Evolutionary conservation across 2,113 vertebrate genomes (phyloP).

Genomic region (Lutjanus erythropterus): DNA sequence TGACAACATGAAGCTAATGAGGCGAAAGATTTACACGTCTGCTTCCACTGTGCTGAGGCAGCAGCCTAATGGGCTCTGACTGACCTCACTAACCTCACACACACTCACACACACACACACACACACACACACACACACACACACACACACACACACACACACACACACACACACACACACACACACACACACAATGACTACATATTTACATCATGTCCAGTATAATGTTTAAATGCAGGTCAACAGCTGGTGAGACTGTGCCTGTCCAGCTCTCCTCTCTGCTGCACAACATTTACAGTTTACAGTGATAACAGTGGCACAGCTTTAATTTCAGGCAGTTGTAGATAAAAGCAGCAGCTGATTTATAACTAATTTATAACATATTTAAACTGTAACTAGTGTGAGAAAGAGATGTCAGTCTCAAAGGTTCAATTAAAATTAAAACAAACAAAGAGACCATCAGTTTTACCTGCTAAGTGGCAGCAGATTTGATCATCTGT

Average conservation of each 20-base stretch:
- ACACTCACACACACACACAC: slow-evolving; percentile 3
- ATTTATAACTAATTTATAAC: no score
- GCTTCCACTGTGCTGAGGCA: neutral
- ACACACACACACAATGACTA: neutral
- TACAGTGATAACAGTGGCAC: neutral
- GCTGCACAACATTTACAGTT: no score
- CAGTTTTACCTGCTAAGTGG: no score
- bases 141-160: neutral
- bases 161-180: neutral
- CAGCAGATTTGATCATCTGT: no score
- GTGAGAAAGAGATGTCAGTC: no score
- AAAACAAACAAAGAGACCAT: no score
- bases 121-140: neutral
- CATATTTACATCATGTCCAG: slow-evolving; percentile 1
- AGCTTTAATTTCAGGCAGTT: no score
- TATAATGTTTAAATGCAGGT: neutral
- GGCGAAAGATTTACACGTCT: slow-evolving; percentile 19
- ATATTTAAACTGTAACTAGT: no score
- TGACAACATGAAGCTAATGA: slow-evolving; percentile 34
- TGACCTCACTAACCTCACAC: neutral
- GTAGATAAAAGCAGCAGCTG: no score
- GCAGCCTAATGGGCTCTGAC: slow-evolving; percentile 6
- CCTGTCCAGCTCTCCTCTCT: neutral
- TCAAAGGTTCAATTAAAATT: no score
- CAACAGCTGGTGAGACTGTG: no score